Base-by-base conservation (phyloP, 2,888 invertebrate genomes). In the Arctia plantaginis region DNA sequence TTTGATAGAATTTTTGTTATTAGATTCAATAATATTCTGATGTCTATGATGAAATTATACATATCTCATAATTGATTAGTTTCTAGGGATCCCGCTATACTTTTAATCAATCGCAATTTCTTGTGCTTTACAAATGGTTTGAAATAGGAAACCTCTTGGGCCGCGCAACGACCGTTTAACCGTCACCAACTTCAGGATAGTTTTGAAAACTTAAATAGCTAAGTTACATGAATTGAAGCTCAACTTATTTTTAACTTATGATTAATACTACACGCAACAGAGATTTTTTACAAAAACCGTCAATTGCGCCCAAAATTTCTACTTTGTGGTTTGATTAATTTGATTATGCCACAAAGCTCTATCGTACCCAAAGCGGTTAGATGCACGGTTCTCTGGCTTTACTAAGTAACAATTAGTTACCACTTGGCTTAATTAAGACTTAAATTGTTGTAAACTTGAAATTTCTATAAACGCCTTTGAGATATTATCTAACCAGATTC, bases 181-280 rank as follows among this genome's bases (percentile, higher is more conserved):
- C 89, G 89, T 83, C 84, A 81, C 80, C 82, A 90, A 92, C 89
- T 90, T 89, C 82, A 80, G 85, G 83, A 89, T 91, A 92, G 91
- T 93, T 93, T 90, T 90, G 87, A 85, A 90, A 93, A 94, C 90
- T 93, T 93, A 90, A 92, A 93, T 94, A 93, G 88, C 88, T 75
- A 89, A 90, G 90, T 90, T 91, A 90, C 88, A 83, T 81, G 84
- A 80, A 83, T 82, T 82, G 77, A 81, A 82, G 83, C 77, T 76
- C 68, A 84, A 87, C 85, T 85, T 88, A 89, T 88, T 90, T 91
- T 84, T 81, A 83, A 85, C 84, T 85, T 82, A 85, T 83, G 80
- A 76, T 82, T 82, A 77, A 80, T 81, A 81, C 80, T 77, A 78
- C 75, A 74, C 39, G 74, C 76, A 71, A 33, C 30, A 74, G 69